A percentile compares a stretch with the other conserved stretches of the same genome.
Evolutionary conservation across 2,113 vertebrate species (phyloP).

Genomic region (Hyperoodon ampullatus): DNA sequence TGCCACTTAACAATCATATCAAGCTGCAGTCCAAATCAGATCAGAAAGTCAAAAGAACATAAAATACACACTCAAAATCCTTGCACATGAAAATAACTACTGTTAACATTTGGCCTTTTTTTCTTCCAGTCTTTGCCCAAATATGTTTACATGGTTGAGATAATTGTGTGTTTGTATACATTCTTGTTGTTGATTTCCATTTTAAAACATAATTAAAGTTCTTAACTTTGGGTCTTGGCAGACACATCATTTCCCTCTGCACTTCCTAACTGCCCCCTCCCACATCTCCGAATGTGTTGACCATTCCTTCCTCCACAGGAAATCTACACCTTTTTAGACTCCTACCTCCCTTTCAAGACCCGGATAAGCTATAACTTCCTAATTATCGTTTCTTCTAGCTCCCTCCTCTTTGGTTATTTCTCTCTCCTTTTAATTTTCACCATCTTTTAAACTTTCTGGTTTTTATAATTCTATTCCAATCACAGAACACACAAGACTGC

Average conservation of each 20-base stretch:
- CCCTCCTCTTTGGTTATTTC: not conserved
- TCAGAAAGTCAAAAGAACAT: not conserved
- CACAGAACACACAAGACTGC: not conserved
- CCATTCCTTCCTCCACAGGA: not conserved
- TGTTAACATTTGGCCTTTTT: not conserved
- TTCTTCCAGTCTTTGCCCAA: not conserved
- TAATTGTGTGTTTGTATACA: not conserved
- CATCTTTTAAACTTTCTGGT: conserved; percentile 25
- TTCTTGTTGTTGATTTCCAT: conserved; percentile 3
- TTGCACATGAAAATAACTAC: conserved; percentile 37
- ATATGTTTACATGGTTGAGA: not conserved
- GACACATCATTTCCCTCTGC: not conserved
- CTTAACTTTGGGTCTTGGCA: not conserved
- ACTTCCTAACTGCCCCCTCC: not conserved
- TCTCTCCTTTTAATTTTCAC: not conserved
- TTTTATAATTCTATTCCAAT: not conserved
- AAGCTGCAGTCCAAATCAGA: conserved; percentile 26
- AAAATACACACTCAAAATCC: conserved; percentile 29
- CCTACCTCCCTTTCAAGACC: not conserved
- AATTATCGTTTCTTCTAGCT: not conserved
- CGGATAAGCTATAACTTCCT: not conserved
- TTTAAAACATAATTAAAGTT: conserved; percentile 43
- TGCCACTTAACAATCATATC: conserved; percentile 41
- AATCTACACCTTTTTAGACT: not conserved
- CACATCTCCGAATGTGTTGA: not conserved